Base-by-base conservation (phyloP, 1,140 invertebrate genomes). In the Panagrolaimus sp. region DNA sequence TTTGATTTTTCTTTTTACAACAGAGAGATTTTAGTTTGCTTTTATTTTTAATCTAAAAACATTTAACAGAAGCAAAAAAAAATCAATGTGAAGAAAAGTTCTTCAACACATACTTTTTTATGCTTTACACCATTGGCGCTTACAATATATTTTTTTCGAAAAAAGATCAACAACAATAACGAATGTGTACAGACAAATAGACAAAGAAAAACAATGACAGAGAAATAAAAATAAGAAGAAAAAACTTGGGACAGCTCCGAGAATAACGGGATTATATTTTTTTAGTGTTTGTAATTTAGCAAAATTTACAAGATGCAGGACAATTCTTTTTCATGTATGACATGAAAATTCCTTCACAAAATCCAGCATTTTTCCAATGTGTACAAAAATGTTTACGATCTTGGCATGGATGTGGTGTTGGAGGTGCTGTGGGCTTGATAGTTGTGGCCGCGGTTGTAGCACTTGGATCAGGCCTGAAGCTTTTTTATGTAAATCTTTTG, bases 281-380 rank as follows among this genome's bases (percentile, higher is more conserved):
- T 38, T 38, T 38, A 38, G 31, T 38, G 7, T 38, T 38, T 38
- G 31, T 7, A 7, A 7, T 14, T 74, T 67, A 78, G 70, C 78
- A 80, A 20, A 66, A 73, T 14, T 77, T 76, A 68, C 79, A 81
- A 23, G 74, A 65, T 42, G 64, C 63, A 1, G 70, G 66, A 57
- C 79, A 81, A 68, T 80, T 81, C 63, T 81, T 79, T 64, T 75
- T 77, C 80, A 82, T 82, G 66, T 81, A 82, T 16, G 43, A 62
- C 31, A 68, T 61, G 66, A 82, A 82, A 64, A 82, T 80, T 8
- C 80, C 81, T 27, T 74, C 69, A 68, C 80, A 82, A 64, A 81
- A 82, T 20, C 80, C 78, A 38, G 80, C 74, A 11, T 68, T 70
- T 61, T 75, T 78, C 80, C 80, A 82, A 44, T 78, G 70, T 14